Conservation (phyloP, 2,113 vertebrate species). For the Synodontis membranacea region DNA sequence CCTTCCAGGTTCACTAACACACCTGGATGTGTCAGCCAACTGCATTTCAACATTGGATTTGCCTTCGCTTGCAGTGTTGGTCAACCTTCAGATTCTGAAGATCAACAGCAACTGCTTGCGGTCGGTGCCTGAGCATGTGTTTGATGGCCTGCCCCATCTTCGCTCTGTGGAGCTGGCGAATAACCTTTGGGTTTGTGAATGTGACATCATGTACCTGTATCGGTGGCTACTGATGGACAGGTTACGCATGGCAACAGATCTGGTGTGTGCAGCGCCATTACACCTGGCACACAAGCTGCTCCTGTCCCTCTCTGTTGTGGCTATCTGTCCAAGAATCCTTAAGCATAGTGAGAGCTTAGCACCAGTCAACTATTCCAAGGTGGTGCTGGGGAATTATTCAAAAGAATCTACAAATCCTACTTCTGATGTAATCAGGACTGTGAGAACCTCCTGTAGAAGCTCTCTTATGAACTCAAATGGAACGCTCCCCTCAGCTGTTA, state of each 20-base stretch:
- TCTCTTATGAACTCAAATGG: conserved; percentile 14
- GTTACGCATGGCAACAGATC: conserved; percentile 66
- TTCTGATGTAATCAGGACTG: background rate
- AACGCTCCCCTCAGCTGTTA: background rate
- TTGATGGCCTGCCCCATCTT: conserved; percentile 66
- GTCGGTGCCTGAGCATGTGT: conserved; percentile 69
- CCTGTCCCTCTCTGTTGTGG: conserved; percentile 66
- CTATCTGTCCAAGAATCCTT: conserved; percentile 69
- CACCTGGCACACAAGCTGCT: conserved; percentile 70
- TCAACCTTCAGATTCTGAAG: conserved; percentile 73
- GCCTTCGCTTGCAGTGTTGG: conserved; percentile 63
- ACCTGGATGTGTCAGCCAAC: conserved; percentile 73
- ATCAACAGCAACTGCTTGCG: conserved; percentile 76
- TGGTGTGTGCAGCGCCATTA: conserved; percentile 68
- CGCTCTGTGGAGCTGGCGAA: conserved; percentile 67
- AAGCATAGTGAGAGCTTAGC: conserved; percentile 55
- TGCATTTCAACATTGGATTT: conserved; percentile 70
- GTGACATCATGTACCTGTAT: conserved; percentile 75
- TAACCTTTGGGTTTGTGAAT: conserved; percentile 76
- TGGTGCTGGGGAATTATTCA: background rate
- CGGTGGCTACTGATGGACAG: conserved; percentile 69
- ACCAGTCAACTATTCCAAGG: background rate
- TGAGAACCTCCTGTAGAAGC: conserved; percentile 11
- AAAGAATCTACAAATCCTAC: background rate
- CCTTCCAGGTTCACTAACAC: conserved; percentile 69